Evolutionary conservation across 2,797 vertebrate species (phyloP), one percentile per base, ranked within the genome.

Genomic region (Microcaecilia unicolor): DNA sequence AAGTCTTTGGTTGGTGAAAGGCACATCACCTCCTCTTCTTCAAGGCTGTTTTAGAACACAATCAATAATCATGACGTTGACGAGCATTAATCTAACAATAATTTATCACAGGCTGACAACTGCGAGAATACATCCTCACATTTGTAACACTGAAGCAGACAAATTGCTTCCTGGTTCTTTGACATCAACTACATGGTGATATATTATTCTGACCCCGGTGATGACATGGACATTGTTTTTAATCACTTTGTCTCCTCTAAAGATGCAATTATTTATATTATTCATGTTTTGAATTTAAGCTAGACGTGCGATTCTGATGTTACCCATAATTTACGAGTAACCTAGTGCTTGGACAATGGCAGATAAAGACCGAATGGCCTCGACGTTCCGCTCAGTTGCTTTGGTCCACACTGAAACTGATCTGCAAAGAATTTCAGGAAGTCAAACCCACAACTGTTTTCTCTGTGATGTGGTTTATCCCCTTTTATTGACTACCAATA

Each of bases 41-140:
- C 28, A 26, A 16, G 43, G 39, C 10, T 27, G 19, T 48, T 71
- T 72, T 52, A 44, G 37, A 30, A 8, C 35, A 30, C 63, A 56
- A 70, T 74, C 61, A 65, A 60, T 61, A 75, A 58, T 63, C 31
- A 22, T 28, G 61, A 16, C 35, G 34, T 44, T 65, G 66, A 64
- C 55, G 72, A 64, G 38, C 52, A 61, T 54, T 65, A 51, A 49
- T 42, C 52, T n/a, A 23, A 23, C 57, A 36, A 56, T 61, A 62
- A 67, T 63, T 73, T 59, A 58, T 56, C 46, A 50, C 17, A 42
- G 19, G 7, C 35, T 64, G 52, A 58, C 32, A 66, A 58, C 31
- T 56, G 35, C 41, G 38, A 51, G 31, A 55, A 63, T 60, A 53
- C 37, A 55, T 49, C 28, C 26, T 68, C 25, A 40, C 5, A 15